These are phyloP conservation scores for Myiothlypis coronata DNA, from an alignment of 2,797 vertebrate genomes.

Conservation along the genomic window DNA sequence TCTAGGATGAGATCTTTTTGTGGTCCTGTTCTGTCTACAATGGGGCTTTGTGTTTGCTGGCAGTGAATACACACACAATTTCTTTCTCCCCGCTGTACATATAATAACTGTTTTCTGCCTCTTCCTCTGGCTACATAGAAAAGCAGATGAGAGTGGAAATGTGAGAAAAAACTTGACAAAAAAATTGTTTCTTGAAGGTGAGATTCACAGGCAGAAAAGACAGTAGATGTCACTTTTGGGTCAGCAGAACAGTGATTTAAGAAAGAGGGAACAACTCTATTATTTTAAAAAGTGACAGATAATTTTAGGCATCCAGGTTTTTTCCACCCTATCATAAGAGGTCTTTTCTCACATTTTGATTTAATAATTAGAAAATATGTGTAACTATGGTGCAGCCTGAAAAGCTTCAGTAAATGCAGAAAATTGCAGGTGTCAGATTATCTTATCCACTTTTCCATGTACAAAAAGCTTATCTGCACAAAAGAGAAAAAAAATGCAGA, in stretches of 20 bases:
- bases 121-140: neutral
- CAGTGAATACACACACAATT: neutral
- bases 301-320: neutral
- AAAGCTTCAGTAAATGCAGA: neutral
- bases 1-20: neutral
- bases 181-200: constrained; percentile 9
- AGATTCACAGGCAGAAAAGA: neutral
- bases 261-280: neutral
- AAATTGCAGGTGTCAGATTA: neutral
- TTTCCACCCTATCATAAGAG: neutral
- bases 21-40: neutral
- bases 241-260: constrained; percentile 7
- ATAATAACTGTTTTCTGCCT: neutral
- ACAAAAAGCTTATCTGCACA: neutral
- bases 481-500: neutral
- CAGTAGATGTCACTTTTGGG: neutral
- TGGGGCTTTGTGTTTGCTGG: neutral
- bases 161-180: constrained; percentile 38
- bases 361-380: constrained; percentile 23
- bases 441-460: neutral
- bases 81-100: neutral
- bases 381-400: neutral
- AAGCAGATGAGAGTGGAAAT: constrained; percentile 28
- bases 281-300: constrained; percentile 1
- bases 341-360: neutral